These are phyloP conservation scores for Casuarius casuarius DNA, from an alignment of 2,113 vertebrate genomes.

Conservation along the genomic window DNA sequence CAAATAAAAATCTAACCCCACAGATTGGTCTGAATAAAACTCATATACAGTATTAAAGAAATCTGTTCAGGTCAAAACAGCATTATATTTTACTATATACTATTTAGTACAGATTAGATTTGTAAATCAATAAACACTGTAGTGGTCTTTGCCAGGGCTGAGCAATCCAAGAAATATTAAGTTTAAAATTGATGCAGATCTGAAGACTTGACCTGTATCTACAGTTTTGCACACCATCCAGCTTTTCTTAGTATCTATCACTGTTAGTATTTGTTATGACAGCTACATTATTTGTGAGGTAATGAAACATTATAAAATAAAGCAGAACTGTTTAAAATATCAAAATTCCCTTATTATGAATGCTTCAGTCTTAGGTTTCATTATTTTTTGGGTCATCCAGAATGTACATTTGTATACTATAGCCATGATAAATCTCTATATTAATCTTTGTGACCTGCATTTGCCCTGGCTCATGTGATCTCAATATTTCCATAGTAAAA, in stretches of 20 bases:
- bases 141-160: not conserved
- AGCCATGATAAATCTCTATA: constrained; percentile 32
- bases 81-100: not conserved
- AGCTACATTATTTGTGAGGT: constrained; percentile 59
- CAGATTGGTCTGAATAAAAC: not conserved
- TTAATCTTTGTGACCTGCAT: constrained; percentile 26
- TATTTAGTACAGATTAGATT: constrained; percentile 4
- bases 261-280: constrained; percentile 61
- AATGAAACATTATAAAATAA: constrained; percentile 32
- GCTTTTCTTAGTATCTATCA: constrained; percentile 27
- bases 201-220: not conserved
- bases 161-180: constrained; percentile 35
- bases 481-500: constrained; percentile 18
- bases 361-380: constrained; percentile 2
- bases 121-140: constrained; percentile 33
- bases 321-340: constrained; percentile 47
- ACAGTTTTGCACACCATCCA: not conserved
- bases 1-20: not conserved
- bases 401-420: constrained; percentile 1
- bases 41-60: not conserved
- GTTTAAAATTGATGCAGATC: not conserved
- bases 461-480: not conserved
- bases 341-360: constrained; percentile 24
- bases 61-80: not conserved
- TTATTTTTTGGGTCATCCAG: constrained; percentile 2